Conservation (phyloP, 2,797 vertebrate genomes). For the Sphaeramia orbicularis region DNA sequence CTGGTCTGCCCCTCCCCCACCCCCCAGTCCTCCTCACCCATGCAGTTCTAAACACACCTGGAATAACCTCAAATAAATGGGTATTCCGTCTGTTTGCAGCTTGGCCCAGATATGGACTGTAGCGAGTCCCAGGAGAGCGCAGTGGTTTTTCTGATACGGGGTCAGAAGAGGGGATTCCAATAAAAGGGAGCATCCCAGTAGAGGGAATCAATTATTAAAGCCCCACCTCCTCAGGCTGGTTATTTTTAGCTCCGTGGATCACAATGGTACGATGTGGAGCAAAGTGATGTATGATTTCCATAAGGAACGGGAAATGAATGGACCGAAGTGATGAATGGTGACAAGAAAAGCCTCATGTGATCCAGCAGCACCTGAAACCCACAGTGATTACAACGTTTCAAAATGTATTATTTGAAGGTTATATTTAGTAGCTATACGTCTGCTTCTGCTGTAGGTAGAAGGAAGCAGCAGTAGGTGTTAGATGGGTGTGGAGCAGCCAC, state of each 20-base stretch:
- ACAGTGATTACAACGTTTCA: not conserved
- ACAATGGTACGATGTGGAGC: conserved; percentile 49
- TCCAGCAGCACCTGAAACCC: not conserved
- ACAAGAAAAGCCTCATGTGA: conserved; percentile 4
- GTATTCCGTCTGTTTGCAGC: conserved; percentile 4
- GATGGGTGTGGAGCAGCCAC: too few species aligned
- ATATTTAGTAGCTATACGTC: conserved; percentile 1
- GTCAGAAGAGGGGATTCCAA: conserved; percentile 63
- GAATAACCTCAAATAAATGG: conserved; percentile 12
- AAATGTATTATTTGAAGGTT: not conserved
- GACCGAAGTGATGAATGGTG: not conserved
- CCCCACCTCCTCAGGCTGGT: conserved; percentile 34
- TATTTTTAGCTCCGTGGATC: conserved; percentile 63
- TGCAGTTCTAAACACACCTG: too few species aligned
- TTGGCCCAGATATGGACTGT: conserved; percentile 46
- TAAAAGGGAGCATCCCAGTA: conserved; percentile 56
- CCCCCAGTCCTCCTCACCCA: too few species aligned
- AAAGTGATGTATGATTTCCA: conserved; percentile 34
- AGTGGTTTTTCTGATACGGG: conserved; percentile 50
- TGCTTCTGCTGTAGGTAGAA: not conserved
- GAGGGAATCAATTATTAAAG: conserved; percentile 72
- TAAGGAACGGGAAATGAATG: not conserved
- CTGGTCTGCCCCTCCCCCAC: too few species aligned
- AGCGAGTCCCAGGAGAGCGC: conserved; percentile 24
- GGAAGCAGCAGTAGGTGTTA: not conserved